These are phyloP conservation scores for Ernsta delagoae DNA, from an alignment of 2,888 invertebrate genomes.

Conservation along the genomic window DNA sequence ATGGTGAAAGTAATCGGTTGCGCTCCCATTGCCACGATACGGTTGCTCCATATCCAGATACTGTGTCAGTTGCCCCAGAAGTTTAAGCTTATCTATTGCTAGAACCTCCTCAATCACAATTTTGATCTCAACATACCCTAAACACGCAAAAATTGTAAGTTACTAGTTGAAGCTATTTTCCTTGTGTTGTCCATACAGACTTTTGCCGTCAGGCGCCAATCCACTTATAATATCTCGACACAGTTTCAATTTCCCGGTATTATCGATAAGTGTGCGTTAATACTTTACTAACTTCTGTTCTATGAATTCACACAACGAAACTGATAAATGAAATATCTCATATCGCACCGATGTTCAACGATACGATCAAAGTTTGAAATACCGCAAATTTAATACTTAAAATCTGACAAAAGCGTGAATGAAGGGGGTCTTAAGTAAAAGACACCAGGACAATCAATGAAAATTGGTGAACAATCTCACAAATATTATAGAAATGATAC, in stretches of 20 bases:
- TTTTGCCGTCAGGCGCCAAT: conserved; percentile 45
- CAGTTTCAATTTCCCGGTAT: not conserved
- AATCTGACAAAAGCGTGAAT: too few species aligned
- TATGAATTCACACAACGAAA: conserved; percentile 18
- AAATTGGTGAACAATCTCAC: too few species aligned
- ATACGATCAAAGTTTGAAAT: conserved; percentile 3
- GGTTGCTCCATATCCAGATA: conserved; percentile 31
- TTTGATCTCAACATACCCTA: conserved; percentile 37
- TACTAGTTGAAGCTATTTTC: too few species aligned
- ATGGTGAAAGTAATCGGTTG: conserved; percentile 62
- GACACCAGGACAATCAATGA: too few species aligned
- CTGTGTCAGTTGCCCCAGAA: not conserved
- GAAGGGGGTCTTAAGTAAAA: not conserved
- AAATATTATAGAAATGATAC: not conserved
- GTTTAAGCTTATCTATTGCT: not conserved
- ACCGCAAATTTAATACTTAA: not conserved
- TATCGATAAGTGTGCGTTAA: conserved; percentile 13
- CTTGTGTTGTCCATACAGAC: conserved; percentile 18
- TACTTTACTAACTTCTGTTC: conserved; percentile 31
- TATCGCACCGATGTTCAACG: conserved; percentile 10
- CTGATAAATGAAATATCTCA: conserved; percentile 17
- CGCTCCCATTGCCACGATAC: conserved; percentile 54
- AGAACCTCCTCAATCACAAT: not conserved
- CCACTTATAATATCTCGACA: not conserved
- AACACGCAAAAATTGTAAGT: too few species aligned